Base-by-base conservation (phyloP, 2,888 invertebrate species). In the Pantelozetes paolii region DNA sequence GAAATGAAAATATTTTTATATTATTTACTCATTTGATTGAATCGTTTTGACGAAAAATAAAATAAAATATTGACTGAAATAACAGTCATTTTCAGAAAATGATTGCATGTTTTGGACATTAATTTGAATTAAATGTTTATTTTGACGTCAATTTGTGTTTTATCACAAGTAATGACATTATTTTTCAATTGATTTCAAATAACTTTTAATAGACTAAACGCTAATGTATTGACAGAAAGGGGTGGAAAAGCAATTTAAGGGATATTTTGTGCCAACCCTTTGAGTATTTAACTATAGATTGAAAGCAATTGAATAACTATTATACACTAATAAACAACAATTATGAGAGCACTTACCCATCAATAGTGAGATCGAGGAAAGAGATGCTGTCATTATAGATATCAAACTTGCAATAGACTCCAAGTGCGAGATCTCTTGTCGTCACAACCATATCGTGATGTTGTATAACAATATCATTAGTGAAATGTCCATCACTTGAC, bases 361-460 rank as follows among this genome's bases (percentile, higher is more conserved):
- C 71, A 50, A 74, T 74, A 23, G 26, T 50, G 3, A 74, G 62
- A 62, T 74, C 74, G 26, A 74, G 36, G 40, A 45, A 32, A 59
- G 93, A 89, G 57, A 95, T 93, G 73, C 92, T 93, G 85, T 93
- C 94, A 83, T 94, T 94, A 79, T 92, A 92, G 79, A 94, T 85
- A 82, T 94, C 94, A 83, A 94, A 94, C 82, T 94, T 93, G 83
- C 94, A 95, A 78, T 93, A 92, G 75, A 95, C 92, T 69, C 93
- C 92, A 74, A 94, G 86, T 50, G 94, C 94, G 80, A 94, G 87
- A 86, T 95, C 94, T 71, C 93, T 92, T 77, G 92, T 92, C 78
- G 94, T 95, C 77, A 95, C 93, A 80, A 95, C 94, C 81, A 92
- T 92, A 82, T 94, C 94, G 84, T 95, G 94, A 84, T 95, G 94